Conservation (phyloP, 2,797 vertebrate genomes). For the Tragopan temminckii region DNA sequence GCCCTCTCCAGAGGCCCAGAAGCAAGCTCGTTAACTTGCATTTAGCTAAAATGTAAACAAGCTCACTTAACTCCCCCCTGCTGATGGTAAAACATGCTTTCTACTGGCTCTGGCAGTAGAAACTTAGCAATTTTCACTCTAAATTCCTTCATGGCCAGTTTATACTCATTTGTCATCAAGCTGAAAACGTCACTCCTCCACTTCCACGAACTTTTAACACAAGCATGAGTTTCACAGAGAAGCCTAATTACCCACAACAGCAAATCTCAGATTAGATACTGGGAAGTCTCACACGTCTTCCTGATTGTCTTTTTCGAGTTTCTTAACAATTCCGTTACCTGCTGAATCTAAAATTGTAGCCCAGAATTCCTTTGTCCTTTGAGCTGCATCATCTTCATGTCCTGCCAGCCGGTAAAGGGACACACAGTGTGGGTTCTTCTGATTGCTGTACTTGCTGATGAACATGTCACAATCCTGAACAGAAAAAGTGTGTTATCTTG, state of each 20-base stretch:
- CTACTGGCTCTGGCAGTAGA: not conserved
- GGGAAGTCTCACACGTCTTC: not conserved
- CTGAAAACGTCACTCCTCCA: not conserved
- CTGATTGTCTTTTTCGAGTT: not conserved
- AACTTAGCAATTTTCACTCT: not conserved
- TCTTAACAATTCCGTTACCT: constrained; percentile 72
- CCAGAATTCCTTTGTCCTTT: constrained; percentile 85
- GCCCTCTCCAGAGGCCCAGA: not conserved
- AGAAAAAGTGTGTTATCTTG: not conserved
- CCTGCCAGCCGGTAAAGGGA: constrained; percentile 85
- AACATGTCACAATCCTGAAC: constrained; percentile 87
- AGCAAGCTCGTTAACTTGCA: not conserved
- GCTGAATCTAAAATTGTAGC: constrained; percentile 87
- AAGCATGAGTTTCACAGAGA: not conserved
- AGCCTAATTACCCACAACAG: not conserved
- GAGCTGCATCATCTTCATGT: constrained; percentile 77
- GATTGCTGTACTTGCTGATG: constrained; percentile 87
- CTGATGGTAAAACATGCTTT: not conserved
- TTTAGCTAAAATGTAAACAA: not conserved
- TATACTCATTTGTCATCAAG: not conserved
- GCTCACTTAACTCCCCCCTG: not conserved
- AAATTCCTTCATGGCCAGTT: not conserved
- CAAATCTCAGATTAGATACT: not conserved
- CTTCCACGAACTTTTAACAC: not conserved
- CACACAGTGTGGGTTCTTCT: constrained; percentile 85